These are phyloP conservation scores for Augiades crinisus DNA, from an alignment of 2,888 invertebrate species.

Conservation along the genomic window DNA sequence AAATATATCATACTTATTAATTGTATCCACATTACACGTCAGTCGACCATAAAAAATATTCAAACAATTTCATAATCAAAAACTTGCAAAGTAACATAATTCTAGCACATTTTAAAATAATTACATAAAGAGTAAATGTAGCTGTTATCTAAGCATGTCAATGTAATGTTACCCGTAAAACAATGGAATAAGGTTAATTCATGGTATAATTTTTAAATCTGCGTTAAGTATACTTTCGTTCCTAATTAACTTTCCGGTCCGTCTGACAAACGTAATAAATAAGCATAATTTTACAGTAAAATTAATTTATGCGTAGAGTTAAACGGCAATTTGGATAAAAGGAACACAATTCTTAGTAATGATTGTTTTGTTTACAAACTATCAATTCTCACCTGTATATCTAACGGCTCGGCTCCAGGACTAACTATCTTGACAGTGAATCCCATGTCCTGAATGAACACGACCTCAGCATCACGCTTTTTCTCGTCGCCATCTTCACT, in stretches of 20 bases:
- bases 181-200: neutral
- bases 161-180: neutral
- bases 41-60: too few relatives aligned
- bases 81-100: too few relatives aligned
- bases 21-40: too few relatives aligned
- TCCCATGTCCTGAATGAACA: constrained; percentile 94
- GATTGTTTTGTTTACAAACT: neutral
- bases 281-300: neutral
- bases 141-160: neutral
- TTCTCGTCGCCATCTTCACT: constrained; percentile 80
- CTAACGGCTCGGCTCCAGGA: constrained; percentile 94
- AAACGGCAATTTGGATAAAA: neutral
- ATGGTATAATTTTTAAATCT: neutral
- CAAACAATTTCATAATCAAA: too few relatives aligned
- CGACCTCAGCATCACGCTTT: constrained; percentile 88
- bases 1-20: too few relatives aligned
- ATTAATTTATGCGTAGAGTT: neutral
- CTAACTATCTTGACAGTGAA: constrained; percentile 97
- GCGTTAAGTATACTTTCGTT: neutral
- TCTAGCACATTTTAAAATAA: too few relatives aligned
- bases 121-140: neutral
- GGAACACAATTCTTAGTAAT: neutral
- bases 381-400: constrained; percentile 88
- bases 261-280: neutral
- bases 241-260: neutral